Evolutionary conservation across 2,888 invertebrate species (phyloP).

Genomic region (Polydrusus tereticollis): DNA sequence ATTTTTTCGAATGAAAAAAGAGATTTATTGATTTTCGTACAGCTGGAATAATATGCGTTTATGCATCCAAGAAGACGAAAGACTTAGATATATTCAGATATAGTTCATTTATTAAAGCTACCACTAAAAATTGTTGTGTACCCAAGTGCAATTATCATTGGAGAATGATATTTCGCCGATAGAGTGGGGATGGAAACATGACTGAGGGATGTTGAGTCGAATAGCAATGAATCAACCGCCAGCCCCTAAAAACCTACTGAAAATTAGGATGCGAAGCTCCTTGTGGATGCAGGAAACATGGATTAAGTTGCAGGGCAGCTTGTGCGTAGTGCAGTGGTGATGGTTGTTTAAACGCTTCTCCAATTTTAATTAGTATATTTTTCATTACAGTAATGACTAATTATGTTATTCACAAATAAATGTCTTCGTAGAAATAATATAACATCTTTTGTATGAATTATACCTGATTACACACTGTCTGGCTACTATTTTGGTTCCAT

Average conservation of each 20-base stretch:
- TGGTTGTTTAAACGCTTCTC: slow-evolving; percentile 1
- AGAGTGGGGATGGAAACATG: slow-evolving; percentile 36
- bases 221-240: slow-evolving; percentile 39
- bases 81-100: slow-evolving; percentile 10
- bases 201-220: slow-evolving; percentile 14
- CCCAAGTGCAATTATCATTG: slow-evolving; percentile 36
- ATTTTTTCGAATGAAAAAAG: no score
- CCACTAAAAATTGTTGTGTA: slow-evolving; percentile 43
- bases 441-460: no score
- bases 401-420: no score
- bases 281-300: slow-evolving; percentile 25
- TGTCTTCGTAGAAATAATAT: no score
- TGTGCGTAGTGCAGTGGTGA: slow-evolving; percentile 3
- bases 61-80: slow-evolving; percentile 11
- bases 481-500: no score
- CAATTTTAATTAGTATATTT: background rate
- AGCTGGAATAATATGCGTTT: background rate
- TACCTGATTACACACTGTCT: no score
- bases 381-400: no score
- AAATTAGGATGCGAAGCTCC: slow-evolving; percentile 20
- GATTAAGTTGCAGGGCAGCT: slow-evolving; percentile 19
- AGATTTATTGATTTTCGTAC: background rate
- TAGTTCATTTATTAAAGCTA: slow-evolving; percentile 38
- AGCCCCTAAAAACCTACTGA: slow-evolving; percentile 40
- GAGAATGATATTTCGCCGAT: slow-evolving; percentile 36